Percentiles rank a stretch among this genome's conserved stretches.
Evolutionary conservation across 2,113 vertebrate genomes (phyloP).

Genomic region (Panthera leo): DNA sequence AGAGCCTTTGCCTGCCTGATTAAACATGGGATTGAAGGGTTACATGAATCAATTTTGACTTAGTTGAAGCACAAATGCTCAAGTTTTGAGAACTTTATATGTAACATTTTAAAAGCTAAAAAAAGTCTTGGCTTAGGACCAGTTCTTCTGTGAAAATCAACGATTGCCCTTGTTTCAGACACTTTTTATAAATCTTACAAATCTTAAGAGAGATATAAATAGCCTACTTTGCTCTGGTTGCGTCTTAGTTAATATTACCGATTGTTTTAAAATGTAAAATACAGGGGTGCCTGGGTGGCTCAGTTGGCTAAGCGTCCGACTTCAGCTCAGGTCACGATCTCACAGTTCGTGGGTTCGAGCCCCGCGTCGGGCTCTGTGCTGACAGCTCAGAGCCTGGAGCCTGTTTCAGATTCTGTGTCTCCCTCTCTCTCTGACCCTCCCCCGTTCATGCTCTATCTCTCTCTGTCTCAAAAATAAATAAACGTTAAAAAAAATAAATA

Average conservation of each 20-base stretch:
- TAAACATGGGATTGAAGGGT: background rate
- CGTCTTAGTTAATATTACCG: background rate
- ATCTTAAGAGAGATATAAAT: background rate
- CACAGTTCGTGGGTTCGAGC: no score
- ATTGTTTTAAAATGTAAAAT: constrained; percentile 8
- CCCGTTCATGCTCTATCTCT: no score
- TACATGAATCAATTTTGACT: background rate
- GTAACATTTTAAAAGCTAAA: background rate
- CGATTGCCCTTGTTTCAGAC: background rate
- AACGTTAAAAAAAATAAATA: background rate
- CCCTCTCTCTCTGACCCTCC: no score
- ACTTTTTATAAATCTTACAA: background rate
- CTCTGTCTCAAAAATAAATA: no score
- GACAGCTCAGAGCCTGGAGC: no score
- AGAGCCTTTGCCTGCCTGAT: background rate
- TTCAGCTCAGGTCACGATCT: no score
- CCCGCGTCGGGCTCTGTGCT: no score
- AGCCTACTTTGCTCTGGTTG: background rate
- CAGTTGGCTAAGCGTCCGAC: no score
- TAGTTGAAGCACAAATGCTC: background rate
- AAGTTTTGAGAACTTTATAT: background rate
- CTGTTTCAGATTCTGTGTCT: no score
- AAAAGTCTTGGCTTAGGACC: background rate
- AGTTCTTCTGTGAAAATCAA: background rate
- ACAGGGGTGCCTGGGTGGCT: background rate